These are phyloP conservation scores for Semnornis frantzii DNA, from an alignment of 2,113 vertebrate species.

Conservation along the genomic window DNA sequence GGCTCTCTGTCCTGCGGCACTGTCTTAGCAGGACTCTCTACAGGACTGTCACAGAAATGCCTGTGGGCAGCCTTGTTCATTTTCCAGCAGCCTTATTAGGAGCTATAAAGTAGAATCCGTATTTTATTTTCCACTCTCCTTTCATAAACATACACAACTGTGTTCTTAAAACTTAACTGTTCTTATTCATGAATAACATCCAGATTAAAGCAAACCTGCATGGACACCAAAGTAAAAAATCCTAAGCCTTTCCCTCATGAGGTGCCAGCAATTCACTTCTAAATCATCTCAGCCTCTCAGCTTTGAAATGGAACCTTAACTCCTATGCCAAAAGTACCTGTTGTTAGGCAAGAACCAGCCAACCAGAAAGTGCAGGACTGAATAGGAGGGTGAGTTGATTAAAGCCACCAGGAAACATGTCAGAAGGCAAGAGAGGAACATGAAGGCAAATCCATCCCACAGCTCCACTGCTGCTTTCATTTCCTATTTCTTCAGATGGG, in stretches of 20 bases:
- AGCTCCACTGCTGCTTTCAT: neutral
- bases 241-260: neutral
- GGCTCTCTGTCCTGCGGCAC: neutral
- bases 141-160: neutral
- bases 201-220: neutral
- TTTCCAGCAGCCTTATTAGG: neutral
- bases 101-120: neutral
- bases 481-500: neutral
- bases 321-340: slow-evolving; percentile 10
- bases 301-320: slow-evolving; percentile 23
- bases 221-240: neutral
- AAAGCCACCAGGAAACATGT: neutral
- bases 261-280: neutral
- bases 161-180: neutral
- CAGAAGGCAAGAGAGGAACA: neutral
- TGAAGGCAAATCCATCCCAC: neutral
- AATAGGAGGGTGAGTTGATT: neutral
- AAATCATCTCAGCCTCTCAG: neutral
- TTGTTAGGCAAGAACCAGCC: slow-evolving; percentile 13
- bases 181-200: neutral
- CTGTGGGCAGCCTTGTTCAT: neutral
- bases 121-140: neutral
- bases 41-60: neutral
- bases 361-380: neutral
- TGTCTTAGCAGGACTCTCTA: neutral